Evolutionary conservation across 1,140 invertebrate species (phyloP).

Genomic region (Ceratina japonica): DNA sequence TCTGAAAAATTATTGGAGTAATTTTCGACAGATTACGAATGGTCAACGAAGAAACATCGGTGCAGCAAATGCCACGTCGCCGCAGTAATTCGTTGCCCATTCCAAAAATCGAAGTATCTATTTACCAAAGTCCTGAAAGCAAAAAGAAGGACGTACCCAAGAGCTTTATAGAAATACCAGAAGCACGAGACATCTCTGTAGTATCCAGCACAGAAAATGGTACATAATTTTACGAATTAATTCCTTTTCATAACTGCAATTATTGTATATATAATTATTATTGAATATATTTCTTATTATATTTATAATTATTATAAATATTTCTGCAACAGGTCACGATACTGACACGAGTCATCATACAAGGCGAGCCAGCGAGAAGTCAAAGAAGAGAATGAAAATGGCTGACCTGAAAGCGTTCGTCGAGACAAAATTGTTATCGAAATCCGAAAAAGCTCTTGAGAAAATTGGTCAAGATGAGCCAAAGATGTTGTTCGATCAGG

Average conservation of each 20-base stretch:
- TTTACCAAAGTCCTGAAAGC: conserved; percentile 88
- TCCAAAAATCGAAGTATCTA: conserved; percentile 93
- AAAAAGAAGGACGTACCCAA: conserved; percentile 85
- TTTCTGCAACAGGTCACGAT: conserved; percentile 73
- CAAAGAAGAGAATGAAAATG: conserved; percentile 93
- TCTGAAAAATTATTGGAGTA: no score
- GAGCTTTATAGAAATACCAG: conserved; percentile 88
- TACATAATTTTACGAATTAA: background rate
- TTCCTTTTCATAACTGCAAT: background rate
- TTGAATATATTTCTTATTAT: no score
- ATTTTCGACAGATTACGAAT: conserved; percentile 83
- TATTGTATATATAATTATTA: no score
- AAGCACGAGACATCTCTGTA: conserved; percentile 83
- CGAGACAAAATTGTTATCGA: conserved; percentile 93
- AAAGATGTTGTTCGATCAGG: conserved; percentile 81
- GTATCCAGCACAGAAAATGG: conserved; percentile 73
- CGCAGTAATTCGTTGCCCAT: conserved; percentile 96
- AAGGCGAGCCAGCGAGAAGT: conserved; percentile 88
- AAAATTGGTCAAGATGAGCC: conserved; percentile 90
- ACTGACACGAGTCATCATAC: conserved; percentile 81
- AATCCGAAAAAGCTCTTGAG: conserved; percentile 94
- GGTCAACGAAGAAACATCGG: conserved; percentile 88
- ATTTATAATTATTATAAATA: no score
- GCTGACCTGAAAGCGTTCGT: conserved; percentile 93
- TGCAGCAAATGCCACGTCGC: conserved; percentile 87